Conservation (phyloP, 2,797 vertebrate species). For the Linurgus olivaceus region DNA sequence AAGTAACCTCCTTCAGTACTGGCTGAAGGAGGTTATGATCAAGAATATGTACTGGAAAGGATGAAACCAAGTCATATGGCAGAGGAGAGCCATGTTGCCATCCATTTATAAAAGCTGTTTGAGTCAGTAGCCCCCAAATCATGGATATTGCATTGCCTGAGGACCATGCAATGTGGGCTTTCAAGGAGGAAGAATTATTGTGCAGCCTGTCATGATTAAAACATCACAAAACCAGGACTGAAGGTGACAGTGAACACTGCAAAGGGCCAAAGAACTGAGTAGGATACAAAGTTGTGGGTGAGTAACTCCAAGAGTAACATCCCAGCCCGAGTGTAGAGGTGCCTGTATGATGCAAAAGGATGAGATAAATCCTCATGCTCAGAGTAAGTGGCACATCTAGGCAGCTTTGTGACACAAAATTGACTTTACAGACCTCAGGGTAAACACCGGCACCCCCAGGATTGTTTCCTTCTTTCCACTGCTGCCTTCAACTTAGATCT, state of each 20-base stretch:
- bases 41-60: not conserved
- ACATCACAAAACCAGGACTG: not conserved
- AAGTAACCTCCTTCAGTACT: not conserved
- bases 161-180: not conserved
- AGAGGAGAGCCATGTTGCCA: not conserved
- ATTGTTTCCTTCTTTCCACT: not conserved
- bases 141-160: not conserved
- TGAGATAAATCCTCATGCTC: not conserved
- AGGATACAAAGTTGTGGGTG: rapidly evolving
- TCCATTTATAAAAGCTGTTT: not conserved
- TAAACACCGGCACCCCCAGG: not conserved
- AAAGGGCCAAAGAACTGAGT: not conserved
- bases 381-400: not conserved
- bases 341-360: not conserved
- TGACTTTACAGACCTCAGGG: not conserved
- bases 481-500: not conserved
- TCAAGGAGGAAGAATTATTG: not conserved
- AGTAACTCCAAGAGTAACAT: not conserved
- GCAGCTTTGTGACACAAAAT: not conserved
- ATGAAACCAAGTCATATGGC: not conserved
- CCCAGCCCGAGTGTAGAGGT: not conserved
- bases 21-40: not conserved
- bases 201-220: not conserved
- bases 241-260: not conserved
- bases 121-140: conserved; percentile 4